Evolutionary conservation across 2,888 invertebrate genomes (phyloP).

Genomic region (Rotaria sp.): DNA sequence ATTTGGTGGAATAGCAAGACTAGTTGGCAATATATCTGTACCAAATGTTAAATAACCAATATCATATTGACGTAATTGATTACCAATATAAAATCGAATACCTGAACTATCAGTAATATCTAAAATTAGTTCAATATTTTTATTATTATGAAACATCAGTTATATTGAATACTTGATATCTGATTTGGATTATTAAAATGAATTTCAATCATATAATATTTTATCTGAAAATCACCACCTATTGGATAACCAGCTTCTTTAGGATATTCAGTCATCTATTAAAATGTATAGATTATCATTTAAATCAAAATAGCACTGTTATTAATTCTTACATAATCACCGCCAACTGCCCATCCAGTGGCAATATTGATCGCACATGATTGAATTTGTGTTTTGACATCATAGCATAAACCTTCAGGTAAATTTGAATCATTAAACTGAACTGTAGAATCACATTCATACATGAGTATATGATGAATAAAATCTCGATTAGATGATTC

Average conservation of each 20-base stretch:
- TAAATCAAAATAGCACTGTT: no score
- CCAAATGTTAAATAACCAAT: conserved; percentile 35
- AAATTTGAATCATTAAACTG: no score
- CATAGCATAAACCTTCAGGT: no score
- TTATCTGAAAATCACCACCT: conserved; percentile 14
- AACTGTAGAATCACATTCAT: no score
- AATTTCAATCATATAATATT: conserved; percentile 28
- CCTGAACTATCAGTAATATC: not conserved
- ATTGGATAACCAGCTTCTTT: conserved; percentile 23
- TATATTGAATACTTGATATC: not conserved
- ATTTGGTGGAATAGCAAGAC: conserved; percentile 31
- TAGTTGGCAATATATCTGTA: not conserved
- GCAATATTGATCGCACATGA: no score
- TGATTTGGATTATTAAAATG: conserved; percentile 32
- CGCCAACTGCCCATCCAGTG: no score
- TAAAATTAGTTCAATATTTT: not conserved
- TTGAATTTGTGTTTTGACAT: no score
- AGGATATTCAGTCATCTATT: not conserved
- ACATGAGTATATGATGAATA: no score
- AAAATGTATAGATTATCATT: no score
- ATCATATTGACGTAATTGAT: conserved; percentile 29
- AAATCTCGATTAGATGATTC: no score
- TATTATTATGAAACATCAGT: not conserved
- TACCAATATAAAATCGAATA: conserved; percentile 25
- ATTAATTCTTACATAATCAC: no score